Conservation (phyloP, 2,113 vertebrate genomes). For the Falcunculus frontatus region DNA sequence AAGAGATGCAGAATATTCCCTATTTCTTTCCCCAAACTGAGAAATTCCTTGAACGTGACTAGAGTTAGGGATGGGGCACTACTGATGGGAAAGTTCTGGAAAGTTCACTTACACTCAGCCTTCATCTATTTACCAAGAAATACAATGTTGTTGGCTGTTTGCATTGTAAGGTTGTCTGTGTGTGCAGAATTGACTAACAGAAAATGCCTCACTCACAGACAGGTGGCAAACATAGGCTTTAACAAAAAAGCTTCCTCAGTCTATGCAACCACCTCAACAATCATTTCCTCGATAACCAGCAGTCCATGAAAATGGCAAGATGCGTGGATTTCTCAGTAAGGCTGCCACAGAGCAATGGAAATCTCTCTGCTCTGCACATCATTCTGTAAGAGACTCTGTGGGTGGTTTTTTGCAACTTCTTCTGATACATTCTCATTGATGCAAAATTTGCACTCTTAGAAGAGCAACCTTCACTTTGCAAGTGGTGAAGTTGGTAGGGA, state of each 20-base stretch:
- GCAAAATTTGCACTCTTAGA: not conserved
- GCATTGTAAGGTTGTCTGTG: not conserved
- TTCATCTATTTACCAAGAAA: not conserved
- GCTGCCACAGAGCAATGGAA: not conserved
- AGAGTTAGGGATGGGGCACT: not conserved
- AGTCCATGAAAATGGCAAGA: not conserved
- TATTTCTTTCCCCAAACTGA: not conserved
- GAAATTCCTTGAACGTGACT: not conserved
- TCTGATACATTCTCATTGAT: not conserved
- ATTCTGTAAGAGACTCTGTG: not conserved
- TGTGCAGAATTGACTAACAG: not conserved
- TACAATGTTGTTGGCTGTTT: not conserved
- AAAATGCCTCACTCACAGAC: not conserved
- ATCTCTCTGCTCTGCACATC: not conserved
- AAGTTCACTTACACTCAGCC: not conserved
- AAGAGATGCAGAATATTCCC: not conserved
- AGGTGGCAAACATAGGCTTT: not conserved
- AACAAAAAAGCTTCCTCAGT: not conserved
- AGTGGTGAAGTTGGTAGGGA: not conserved
- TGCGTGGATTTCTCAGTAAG: not conserved
- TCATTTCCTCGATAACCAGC: rapidly evolving
- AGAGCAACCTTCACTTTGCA: not conserved
- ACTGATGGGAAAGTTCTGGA: not conserved
- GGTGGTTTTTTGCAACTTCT: not conserved
- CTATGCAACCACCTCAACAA: not conserved